Conservation (phyloP, 2,797 vertebrate genomes). For the Odontamblyopus rebecca region DNA sequence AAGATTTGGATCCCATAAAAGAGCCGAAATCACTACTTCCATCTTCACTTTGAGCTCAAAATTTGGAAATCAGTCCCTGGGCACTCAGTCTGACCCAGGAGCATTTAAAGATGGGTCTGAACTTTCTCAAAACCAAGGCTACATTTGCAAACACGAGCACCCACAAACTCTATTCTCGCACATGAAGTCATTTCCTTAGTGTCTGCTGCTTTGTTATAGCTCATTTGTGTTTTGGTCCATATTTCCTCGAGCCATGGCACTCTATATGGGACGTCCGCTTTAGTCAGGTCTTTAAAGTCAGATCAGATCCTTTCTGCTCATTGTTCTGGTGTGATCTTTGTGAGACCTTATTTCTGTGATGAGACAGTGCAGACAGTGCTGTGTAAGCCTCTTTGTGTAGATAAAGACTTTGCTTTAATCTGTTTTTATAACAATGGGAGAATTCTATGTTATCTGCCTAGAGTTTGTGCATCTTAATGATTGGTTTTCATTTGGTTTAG, state of each 20-base stretch:
- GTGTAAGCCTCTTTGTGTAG: not conserved
- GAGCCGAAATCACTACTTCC: too few relatives aligned
- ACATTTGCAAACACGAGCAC: not conserved
- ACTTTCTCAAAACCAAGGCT: too few relatives aligned
- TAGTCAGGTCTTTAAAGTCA: not conserved
- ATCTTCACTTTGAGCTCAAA: too few relatives aligned
- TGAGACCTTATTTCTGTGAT: not conserved
- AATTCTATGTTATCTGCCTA: not conserved
- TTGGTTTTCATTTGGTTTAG: not conserved
- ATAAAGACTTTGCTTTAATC: not conserved
- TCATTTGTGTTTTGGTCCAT: not conserved
- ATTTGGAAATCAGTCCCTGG: not conserved
- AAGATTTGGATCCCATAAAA: too few relatives aligned
- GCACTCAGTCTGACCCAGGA: too few relatives aligned
- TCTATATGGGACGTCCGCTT: not conserved
- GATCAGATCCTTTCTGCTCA: not conserved
- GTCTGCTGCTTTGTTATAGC: not conserved
- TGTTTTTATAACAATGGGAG: not conserved
- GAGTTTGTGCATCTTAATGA: not conserved
- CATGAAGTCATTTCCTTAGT: not conserved
- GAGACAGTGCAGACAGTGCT: not conserved
- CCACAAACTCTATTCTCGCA: not conserved
- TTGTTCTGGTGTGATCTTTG: not conserved
- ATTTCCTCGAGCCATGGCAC: not conserved
- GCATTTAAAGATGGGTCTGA: not conserved